phyloP scores from a whole-genome alignment of 2,113 vertebrate species.

The Cavia aperea region DNA sequence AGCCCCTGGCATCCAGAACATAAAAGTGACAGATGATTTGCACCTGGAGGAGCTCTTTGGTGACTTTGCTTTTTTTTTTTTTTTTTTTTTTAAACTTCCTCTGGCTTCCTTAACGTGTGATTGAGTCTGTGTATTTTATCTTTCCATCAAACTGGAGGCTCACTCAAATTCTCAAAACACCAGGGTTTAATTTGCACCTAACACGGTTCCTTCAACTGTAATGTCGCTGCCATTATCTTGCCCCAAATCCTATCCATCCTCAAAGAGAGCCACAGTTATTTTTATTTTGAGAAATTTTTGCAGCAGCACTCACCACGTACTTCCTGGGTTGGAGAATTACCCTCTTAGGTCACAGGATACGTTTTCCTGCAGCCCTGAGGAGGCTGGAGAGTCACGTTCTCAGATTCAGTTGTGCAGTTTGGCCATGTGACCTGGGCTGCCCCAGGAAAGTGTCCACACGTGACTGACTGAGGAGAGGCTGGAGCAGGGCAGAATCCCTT shows the following conservation, averaged over 20 bases:
- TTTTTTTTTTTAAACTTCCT: background rate
- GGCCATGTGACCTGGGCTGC: background rate
- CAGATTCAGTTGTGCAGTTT: background rate
- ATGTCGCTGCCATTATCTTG: background rate
- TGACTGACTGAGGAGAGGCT: background rate
- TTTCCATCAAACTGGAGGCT: conserved; percentile 2
- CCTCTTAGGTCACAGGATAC: background rate
- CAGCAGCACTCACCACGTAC: background rate
- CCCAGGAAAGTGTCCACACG: background rate
- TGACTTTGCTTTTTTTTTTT: too few species aligned
- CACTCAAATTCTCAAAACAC: background rate
- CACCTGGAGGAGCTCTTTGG: background rate
- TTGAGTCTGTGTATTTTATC: background rate
- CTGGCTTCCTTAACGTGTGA: background rate
- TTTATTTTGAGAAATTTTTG: conserved; percentile 6
- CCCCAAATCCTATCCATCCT: background rate
- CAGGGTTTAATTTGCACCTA: background rate
- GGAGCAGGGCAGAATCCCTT: background rate
- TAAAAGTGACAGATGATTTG: conserved; percentile 6
- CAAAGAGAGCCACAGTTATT: background rate
- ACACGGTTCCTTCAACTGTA: background rate
- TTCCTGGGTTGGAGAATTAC: background rate
- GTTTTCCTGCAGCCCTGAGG: background rate
- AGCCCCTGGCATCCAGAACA: background rate
- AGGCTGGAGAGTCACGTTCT: background rate